phyloP scores from a whole-genome alignment of 2,888 invertebrate genomes.

The Cheilosia impressa region DNA sequence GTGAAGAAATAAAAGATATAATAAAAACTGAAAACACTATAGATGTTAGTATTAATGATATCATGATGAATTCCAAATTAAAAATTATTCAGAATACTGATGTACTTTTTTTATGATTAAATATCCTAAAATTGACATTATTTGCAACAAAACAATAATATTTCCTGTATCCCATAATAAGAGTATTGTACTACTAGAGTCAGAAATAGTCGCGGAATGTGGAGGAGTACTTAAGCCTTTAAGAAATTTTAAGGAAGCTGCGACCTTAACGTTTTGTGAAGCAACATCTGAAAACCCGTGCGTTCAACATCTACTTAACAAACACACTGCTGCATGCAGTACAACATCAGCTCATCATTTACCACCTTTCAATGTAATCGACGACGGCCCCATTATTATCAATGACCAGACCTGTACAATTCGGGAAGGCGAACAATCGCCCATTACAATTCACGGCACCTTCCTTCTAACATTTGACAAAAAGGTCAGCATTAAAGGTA shows the following conservation, averaged over 20 bases:
- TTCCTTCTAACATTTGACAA: no score
- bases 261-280: constrained; percentile 9
- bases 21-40: constrained; percentile 11
- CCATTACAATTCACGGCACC: no score
- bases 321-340: constrained; percentile 28
- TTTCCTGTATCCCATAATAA: constrained; percentile 14
- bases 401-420: no score
- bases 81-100: constrained; percentile 37
- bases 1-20: constrained; percentile 19
- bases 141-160: constrained; percentile 9
- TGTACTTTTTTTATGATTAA: neutral
- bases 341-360: constrained; percentile 39
- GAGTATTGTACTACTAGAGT: constrained; percentile 2
- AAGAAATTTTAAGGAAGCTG: constrained; percentile 4
- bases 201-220: constrained; percentile 20
- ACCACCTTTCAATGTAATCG: no score
- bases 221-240: neutral
- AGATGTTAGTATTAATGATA: constrained; percentile 30
- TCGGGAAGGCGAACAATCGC: no score
- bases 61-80: constrained; percentile 26
- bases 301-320: constrained; percentile 23
- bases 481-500: no score
- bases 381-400: no score
- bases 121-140: neutral
- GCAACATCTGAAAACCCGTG: neutral